Evolutionary conservation across 1,140 invertebrate species (phyloP).

Genomic region (Musca vetustissima): DNA sequence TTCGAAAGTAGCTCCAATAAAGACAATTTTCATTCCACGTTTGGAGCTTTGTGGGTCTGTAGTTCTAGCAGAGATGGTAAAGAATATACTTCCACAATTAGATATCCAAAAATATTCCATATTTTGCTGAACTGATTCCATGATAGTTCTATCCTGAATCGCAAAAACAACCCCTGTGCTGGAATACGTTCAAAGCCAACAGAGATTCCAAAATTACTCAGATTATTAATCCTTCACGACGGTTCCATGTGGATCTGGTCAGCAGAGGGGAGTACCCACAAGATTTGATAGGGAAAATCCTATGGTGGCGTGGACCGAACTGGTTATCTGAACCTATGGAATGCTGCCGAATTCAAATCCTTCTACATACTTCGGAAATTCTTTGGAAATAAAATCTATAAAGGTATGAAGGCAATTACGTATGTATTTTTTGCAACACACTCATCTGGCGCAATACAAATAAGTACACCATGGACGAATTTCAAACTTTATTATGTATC

Average conservation of each 20-base stretch:
- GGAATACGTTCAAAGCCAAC: too few relatives aligned
- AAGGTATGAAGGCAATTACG: too few relatives aligned
- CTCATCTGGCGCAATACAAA: too few relatives aligned
- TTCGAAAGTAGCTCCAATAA: constrained; percentile 40
- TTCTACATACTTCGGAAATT: background rate
- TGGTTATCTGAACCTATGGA: background rate
- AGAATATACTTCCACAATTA: constrained; percentile 32
- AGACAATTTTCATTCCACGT: constrained; percentile 42
- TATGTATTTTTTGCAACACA: too few relatives aligned
- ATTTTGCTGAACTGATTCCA: constrained; percentile 55
- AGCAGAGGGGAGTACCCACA: constrained; percentile 47
- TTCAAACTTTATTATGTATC: too few relatives aligned
- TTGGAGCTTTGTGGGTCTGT: constrained; percentile 48
- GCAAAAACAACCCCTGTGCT: constrained; percentile 36
- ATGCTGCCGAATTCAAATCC: background rate
- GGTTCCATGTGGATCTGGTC: constrained; percentile 54
- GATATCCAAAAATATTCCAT: constrained; percentile 35
- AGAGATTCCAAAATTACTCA: constrained; percentile 47
- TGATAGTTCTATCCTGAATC: constrained; percentile 50
- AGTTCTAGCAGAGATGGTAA: constrained; percentile 34
- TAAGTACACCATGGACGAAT: too few relatives aligned
- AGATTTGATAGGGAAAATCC: background rate
- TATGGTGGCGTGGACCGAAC: background rate
- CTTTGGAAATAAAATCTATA: background rate
- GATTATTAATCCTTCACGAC: constrained; percentile 43